Conservation (phyloP, 2,888 invertebrate species). For the Parnassius mnemosyne region DNA sequence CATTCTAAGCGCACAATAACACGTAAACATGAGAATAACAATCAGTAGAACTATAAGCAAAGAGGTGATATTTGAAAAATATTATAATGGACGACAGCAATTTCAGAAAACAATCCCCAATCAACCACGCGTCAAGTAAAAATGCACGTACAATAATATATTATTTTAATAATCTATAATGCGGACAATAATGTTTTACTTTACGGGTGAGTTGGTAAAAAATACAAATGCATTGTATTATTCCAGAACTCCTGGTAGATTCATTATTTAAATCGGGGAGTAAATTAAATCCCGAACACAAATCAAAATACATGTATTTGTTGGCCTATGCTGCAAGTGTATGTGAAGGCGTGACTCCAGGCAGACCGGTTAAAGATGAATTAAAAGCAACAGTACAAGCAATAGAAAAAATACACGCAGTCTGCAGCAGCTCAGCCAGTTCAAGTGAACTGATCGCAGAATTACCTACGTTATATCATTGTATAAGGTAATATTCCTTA, state of each 20-base stretch:
- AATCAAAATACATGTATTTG: conserved; percentile 96
- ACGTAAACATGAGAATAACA: too few species aligned
- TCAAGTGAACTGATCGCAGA: conserved; percentile 97
- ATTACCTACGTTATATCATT: conserved; percentile 92
- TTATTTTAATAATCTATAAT: too few species aligned
- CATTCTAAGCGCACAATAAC: too few species aligned
- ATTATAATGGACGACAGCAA: too few species aligned
- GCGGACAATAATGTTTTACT: too few species aligned
- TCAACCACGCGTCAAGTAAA: too few species aligned
- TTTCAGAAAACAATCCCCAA: too few species aligned
- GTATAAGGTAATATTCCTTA: conserved; percentile 83
- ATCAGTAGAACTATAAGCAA: too few species aligned
- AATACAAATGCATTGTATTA: background rate
- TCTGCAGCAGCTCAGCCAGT: conserved; percentile 94
- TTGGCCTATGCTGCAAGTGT: conserved; percentile 97
- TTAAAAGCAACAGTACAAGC: conserved; percentile 94
- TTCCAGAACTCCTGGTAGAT: conserved; percentile 92
- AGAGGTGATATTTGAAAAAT: too few species aligned
- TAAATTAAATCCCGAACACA: conserved; percentile 97
- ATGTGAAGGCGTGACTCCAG: conserved; percentile 84
- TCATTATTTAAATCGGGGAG: conserved; percentile 96
- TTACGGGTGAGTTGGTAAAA: too few species aligned
- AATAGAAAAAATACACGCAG: conserved; percentile 93
- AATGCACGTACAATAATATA: too few species aligned
- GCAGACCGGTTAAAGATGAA: conserved; percentile 93